These are phyloP conservation scores for Papilio helenus DNA, from an alignment of 1,140 invertebrate species.

Conservation along the genomic window DNA sequence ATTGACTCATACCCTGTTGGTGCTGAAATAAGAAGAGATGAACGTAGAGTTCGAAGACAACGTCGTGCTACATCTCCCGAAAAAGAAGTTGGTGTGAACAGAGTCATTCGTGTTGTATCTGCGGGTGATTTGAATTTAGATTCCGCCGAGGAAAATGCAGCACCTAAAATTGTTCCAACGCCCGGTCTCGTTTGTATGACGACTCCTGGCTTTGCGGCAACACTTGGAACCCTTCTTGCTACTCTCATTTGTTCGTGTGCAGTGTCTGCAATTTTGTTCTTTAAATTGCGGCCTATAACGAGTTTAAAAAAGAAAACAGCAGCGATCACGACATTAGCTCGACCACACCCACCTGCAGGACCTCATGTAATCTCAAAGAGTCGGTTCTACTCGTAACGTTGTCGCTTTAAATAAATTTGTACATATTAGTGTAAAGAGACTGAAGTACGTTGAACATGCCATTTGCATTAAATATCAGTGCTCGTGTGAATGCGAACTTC, in stretches of 20 bases:
- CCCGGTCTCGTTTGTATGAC: slow-evolving; percentile 95
- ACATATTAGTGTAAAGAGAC: slow-evolving; percentile 82
- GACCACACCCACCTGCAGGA: slow-evolving; percentile 67
- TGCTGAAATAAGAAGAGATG: slow-evolving; percentile 88
- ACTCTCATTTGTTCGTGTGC: slow-evolving; percentile 92
- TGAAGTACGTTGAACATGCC: slow-evolving; percentile 73
- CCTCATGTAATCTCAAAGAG: slow-evolving; percentile 78
- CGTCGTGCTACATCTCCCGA: slow-evolving; percentile 85
- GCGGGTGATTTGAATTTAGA: slow-evolving; percentile 92
- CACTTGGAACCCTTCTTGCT: slow-evolving; percentile 90
- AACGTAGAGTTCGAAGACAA: slow-evolving; percentile 87
- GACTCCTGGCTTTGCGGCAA: slow-evolving; percentile 93
- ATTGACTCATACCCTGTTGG: slow-evolving; percentile 86
- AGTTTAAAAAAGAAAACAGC: slow-evolving; percentile 84
- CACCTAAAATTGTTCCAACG: slow-evolving; percentile 87
- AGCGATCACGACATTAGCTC: slow-evolving; percentile 75
- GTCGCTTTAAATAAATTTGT: slow-evolving; percentile 74
- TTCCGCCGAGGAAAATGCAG: slow-evolving; percentile 85
- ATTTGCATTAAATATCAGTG: slow-evolving; percentile 61
- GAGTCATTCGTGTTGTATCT: slow-evolving; percentile 92
- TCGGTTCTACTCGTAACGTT: slow-evolving; percentile 79
- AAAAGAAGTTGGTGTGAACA: slow-evolving; percentile 92
- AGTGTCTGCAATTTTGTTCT: slow-evolving; percentile 92
- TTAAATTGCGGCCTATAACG: slow-evolving; percentile 88
- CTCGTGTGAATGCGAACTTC: slow-evolving; percentile 57